A percentile compares a stretch with the other conserved stretches of the same genome.
Evolutionary conservation across 2,888 invertebrate genomes (phyloP).

Genomic region (Pelosia muscerda): DNA sequence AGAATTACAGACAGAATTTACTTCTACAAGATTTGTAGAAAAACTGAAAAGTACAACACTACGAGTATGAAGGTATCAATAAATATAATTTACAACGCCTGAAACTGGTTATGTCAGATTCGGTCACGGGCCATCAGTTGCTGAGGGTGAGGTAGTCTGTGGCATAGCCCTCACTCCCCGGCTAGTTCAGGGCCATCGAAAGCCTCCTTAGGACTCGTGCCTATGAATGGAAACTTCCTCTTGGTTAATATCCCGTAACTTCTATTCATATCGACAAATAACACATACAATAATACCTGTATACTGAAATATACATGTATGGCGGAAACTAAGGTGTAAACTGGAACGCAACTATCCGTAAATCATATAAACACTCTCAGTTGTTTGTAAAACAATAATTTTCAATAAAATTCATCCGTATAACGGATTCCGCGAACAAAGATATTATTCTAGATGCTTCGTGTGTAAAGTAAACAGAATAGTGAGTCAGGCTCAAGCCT

Average conservation of each 20-base stretch:
- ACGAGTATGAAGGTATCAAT: not conserved
- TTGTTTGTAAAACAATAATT: conserved; percentile 47
- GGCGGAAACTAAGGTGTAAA: conserved; percentile 9
- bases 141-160: no score
- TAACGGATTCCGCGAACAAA: conserved; percentile 53
- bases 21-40: not conserved
- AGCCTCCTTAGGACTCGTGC: no score
- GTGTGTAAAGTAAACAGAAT: conserved; percentile 58
- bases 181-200: no score
- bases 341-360: conserved; percentile 29
- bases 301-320: not conserved
- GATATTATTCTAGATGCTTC: conserved; percentile 54
- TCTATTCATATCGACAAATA: not conserved
- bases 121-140: not conserved
- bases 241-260: not conserved
- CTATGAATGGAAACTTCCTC: no score
- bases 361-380: conserved; percentile 42
- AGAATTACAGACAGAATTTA: not conserved
- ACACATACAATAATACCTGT: conserved; percentile 12
- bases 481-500: conserved; percentile 37
- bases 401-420: conserved; percentile 52
- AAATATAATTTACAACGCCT: no score
- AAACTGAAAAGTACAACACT: not conserved
- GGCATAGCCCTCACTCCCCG: no score
- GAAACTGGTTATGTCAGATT: no score